Evolutionary conservation across 2,888 invertebrate species (phyloP), one percentile per base, ranked within the genome.

Genomic region (Hanleya hanleyi): DNA sequence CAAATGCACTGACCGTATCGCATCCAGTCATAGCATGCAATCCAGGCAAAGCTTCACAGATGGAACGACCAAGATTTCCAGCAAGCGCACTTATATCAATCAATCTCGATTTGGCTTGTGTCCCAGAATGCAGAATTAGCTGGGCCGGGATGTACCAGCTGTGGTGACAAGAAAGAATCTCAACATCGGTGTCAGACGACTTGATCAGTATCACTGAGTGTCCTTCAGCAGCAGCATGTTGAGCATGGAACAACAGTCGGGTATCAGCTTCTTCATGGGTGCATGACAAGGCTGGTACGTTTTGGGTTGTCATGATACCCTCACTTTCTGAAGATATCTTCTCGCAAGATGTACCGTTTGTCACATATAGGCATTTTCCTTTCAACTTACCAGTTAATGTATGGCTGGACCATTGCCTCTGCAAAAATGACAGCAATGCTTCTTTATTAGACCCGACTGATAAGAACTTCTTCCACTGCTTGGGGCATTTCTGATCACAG

Each of bases 231-330:
- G 67, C 26, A 26, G 71, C 71, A 49, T 71, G 51, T 37, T 49
- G 33, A n/a, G 71, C 66, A 50, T 71, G 71, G 3, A 71, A 32
- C 15, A 71, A 38, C 6, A 71, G 26, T n/a, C 66, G 15, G 15
- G 71, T 71, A 32, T 71, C 71, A 7, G 67, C 71, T 35, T 71
- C 71, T 38, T 71, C 71, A 9, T 71, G 71, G 22, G 32, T 41
- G 29, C 36, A 67, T 22, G 6, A 4, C 33, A 71, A 61, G 3
- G 33, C 38, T 6, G 32, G 4, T 3, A 71, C 35, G 3, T 47
- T 32, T 33, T 41, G 12, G 47, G 15, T 12, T 3, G 15, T 29
- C 29, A 6, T 9, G 32, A 5, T 50, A 9, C 35, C 47, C n/a
- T n/a, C n/a, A n/a, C n/a, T n/a, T n/a, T n/a, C n/a, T n/a, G n/a